Evolutionary conservation across 2,888 invertebrate species (phyloP).

Genomic region (Tupiocoris notatus): DNA sequence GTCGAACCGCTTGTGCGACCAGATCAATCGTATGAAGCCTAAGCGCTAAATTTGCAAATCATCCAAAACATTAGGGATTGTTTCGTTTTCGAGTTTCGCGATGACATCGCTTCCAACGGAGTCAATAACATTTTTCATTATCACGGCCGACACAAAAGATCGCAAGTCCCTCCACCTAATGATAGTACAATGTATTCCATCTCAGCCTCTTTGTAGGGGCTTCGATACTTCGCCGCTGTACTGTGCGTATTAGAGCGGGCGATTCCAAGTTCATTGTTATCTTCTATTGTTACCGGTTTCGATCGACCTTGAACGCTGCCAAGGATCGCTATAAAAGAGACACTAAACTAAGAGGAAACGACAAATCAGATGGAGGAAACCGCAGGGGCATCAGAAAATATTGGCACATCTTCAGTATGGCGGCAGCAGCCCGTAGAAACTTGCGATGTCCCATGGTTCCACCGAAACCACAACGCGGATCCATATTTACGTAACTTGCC

Average conservation of each 20-base stretch:
- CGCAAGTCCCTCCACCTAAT: too few species aligned
- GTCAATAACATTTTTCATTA: not conserved
- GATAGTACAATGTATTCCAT: not conserved
- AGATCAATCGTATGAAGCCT: too few species aligned
- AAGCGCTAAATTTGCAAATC: not conserved
- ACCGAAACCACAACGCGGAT: too few species aligned
- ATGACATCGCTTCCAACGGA: not conserved
- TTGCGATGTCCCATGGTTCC: not conserved
- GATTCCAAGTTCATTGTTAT: conserved; percentile 27
- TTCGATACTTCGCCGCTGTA: not conserved
- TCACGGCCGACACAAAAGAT: not conserved
- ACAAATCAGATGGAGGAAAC: not conserved
- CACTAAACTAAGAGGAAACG: not conserved
- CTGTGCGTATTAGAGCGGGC: conserved; percentile 9
- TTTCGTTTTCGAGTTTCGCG: not conserved
- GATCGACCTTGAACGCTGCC: conserved; percentile 23
- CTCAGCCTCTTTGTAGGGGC: too few species aligned
- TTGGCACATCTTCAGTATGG: not conserved
- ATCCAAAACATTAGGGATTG: too few species aligned
- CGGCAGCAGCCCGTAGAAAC: not conserved
- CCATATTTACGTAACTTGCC: too few species aligned
- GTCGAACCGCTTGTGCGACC: too few species aligned
- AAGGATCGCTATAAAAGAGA: conserved; percentile 21
- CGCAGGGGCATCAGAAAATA: not conserved
- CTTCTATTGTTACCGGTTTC: conserved; percentile 23